These are phyloP conservation scores for Druceiella hillmani DNA, from an alignment of 2,888 invertebrate genomes.

Conservation along the genomic window DNA sequence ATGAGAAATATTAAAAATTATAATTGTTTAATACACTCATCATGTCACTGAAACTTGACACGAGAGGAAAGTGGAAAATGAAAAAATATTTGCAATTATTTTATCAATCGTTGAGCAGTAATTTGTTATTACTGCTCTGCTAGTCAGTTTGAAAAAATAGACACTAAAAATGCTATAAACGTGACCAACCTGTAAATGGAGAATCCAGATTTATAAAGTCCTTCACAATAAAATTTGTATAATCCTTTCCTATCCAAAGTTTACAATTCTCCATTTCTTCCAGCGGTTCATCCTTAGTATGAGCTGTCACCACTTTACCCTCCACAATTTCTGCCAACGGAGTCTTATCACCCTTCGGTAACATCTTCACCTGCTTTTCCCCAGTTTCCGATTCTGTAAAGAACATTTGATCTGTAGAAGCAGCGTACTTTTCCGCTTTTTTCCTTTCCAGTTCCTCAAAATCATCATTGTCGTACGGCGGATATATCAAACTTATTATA, in stretches of 20 bases:
- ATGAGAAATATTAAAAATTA: no score
- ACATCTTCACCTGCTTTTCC: slow-evolving; percentile 14
- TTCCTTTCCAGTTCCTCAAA: slow-evolving; percentile 43
- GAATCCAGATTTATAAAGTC: slow-evolving; percentile 87
- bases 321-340: slow-evolving; percentile 41
- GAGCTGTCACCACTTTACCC: slow-evolving; percentile 38
- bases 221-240: slow-evolving; percentile 92
- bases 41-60: no score
- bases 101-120: neutral
- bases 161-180: slow-evolving; percentile 12
- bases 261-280: slow-evolving; percentile 67
- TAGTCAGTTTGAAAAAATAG: neutral
- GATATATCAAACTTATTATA: slow-evolving; percentile 44
- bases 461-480: slow-evolving; percentile 42
- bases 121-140: neutral
- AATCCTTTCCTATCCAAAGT: slow-evolving; percentile 94
- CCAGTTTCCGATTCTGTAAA: slow-evolving; percentile 35
- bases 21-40: no score
- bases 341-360: slow-evolving; percentile 33
- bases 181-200: slow-evolving; percentile 66
- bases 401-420: slow-evolving; percentile 39
- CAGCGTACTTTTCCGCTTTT: slow-evolving; percentile 45
- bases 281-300: slow-evolving; percentile 34
- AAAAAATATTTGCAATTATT: no score
- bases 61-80: no score